Conservation (phyloP, 2,797 vertebrate genomes). For the Sebastes iracundus region DNA sequence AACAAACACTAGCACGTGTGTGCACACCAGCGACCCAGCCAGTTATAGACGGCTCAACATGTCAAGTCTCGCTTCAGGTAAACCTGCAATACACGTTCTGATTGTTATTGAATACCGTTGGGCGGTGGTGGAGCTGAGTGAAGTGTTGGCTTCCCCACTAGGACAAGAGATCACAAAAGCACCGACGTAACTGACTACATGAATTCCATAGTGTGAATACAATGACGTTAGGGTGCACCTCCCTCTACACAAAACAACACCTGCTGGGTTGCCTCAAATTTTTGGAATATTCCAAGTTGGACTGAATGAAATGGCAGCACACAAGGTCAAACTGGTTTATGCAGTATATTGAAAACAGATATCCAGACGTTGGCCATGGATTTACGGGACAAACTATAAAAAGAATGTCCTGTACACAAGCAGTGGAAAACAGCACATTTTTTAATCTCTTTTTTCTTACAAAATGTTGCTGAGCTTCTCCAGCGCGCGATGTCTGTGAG, state of each 20-base stretch:
- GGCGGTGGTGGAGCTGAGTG: not conserved
- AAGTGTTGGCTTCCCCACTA: not conserved
- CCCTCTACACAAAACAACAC: slow-evolving; percentile 6
- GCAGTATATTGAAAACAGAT: slow-evolving; percentile 1
- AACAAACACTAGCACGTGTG: slow-evolving; percentile 57
- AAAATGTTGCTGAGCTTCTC: not conserved
- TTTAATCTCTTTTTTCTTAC: not conserved
- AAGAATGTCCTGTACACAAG: not conserved
- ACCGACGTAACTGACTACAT: not conserved
- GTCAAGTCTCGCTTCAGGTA: slow-evolving; percentile 8
- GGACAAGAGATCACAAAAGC: not conserved
- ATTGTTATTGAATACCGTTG: not conserved
- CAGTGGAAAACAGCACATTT: not conserved
- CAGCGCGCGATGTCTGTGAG: not conserved
- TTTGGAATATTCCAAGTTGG: not conserved
- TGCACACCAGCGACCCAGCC: not conserved
- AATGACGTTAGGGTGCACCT: not conserved
- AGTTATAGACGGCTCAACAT: not conserved
- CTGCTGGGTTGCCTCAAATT: not conserved
- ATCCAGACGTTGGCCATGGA: not conserved
- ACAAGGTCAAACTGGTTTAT: not conserved
- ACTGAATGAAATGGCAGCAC: not conserved
- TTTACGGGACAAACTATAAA: slow-evolving; percentile 10
- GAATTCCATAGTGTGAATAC: not conserved
- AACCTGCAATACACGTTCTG: slow-evolving; percentile 51